These are phyloP conservation scores for Eilema caniola DNA, from an alignment of 2,888 invertebrate species.

Conservation along the genomic window DNA sequence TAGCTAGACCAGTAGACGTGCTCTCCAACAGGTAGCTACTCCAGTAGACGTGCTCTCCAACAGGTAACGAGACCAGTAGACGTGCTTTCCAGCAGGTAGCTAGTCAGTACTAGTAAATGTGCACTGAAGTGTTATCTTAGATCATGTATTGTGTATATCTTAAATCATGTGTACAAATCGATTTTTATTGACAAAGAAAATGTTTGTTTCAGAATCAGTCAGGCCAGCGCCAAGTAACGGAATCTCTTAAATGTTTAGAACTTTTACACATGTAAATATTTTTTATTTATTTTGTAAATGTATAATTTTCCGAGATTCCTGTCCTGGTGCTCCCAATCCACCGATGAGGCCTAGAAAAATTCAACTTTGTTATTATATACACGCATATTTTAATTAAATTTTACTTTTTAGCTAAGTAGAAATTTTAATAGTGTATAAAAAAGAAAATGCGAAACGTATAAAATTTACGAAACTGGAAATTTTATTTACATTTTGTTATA, in stretches of 20 bases:
- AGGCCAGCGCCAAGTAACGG: conserved; percentile 54
- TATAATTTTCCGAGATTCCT: conserved; percentile 23
- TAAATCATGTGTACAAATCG: too few relatives aligned
- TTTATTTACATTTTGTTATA: conserved; percentile 1
- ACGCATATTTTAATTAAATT: conserved; percentile 1
- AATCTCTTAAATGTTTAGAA: conserved; percentile 53
- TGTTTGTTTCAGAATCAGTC: conserved; percentile 66
- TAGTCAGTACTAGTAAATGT: too few relatives aligned
- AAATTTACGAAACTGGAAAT: background rate
- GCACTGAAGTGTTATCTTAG: too few relatives aligned
- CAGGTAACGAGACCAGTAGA: too few relatives aligned
- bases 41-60: too few relatives aligned
- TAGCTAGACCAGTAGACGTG: too few relatives aligned
- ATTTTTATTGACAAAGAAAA: background rate
- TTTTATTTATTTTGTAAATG: conserved; percentile 51
- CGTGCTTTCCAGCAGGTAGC: too few relatives aligned
- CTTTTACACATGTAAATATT: conserved; percentile 61
- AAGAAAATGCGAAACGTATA: background rate
- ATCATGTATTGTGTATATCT: too few relatives aligned
- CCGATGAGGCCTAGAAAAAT: background rate
- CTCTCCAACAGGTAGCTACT: too few relatives aligned
- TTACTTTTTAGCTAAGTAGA: background rate
- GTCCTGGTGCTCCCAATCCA: conserved; percentile 20
- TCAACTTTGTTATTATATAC: conserved; percentile 3
- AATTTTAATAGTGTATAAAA: background rate